These are phyloP conservation scores for Sphenodon punctatus DNA, from an alignment of 2,797 vertebrate genomes.

Conservation along the genomic window DNA sequence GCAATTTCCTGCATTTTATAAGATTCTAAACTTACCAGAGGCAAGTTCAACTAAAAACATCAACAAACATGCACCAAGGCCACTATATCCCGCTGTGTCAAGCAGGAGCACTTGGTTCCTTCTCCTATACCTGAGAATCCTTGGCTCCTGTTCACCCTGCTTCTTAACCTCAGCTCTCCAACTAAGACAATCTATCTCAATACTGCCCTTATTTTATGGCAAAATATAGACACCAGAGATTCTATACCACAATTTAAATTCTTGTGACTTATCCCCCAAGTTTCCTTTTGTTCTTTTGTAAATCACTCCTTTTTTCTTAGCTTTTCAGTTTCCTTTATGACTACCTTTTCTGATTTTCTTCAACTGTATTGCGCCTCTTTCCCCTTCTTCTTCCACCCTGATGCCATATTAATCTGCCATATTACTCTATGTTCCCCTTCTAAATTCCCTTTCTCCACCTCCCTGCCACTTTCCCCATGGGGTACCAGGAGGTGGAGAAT, in stretches of 20 bases:
- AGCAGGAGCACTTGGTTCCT: neutral
- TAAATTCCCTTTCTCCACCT: neutral
- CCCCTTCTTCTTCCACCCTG: neutral
- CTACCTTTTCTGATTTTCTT: too few species aligned
- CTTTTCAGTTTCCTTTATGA: neutral
- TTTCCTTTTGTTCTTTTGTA: neutral
- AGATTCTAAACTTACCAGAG: constrained; percentile 64
- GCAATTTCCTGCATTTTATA: constrained; percentile 21
- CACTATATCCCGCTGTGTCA: constrained; percentile 2
- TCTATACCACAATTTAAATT: neutral
- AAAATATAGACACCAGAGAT: neutral
- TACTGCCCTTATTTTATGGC: neutral
- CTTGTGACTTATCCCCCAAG: neutral
- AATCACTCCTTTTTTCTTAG: neutral
- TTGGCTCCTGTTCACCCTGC: neutral
- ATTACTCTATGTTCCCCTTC: neutral
- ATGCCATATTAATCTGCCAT: neutral
- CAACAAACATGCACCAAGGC: constrained; percentile 50
- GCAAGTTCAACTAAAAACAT: constrained; percentile 11
- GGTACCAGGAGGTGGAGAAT: neutral
- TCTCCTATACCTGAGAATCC: neutral
- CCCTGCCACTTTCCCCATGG: neutral
- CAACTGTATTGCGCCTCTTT: too few species aligned
- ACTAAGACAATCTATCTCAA: neutral
- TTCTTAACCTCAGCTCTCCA: neutral